Evolutionary conservation across 1,140 invertebrate species (phyloP).

Genomic region (Bombus difficillimus): DNA sequence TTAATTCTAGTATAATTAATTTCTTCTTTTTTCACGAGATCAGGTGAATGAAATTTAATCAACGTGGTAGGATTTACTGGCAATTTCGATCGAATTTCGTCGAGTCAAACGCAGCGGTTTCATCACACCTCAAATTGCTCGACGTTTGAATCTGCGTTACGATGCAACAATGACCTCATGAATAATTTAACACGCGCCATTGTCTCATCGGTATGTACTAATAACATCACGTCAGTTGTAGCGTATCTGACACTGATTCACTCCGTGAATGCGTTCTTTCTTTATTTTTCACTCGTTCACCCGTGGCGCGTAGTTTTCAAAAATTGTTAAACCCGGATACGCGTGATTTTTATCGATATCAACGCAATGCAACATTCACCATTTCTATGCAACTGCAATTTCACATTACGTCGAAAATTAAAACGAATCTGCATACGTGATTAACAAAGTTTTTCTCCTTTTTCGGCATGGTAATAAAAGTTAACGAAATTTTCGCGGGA

Average conservation of each 20-base stretch:
- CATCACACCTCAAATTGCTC: slow-evolving; percentile 29
- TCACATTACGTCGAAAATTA: neutral
- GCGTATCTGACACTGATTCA: slow-evolving; percentile 50
- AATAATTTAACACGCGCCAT: slow-evolving; percentile 65
- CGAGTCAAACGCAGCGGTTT: slow-evolving; percentile 31
- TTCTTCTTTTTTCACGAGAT: neutral
- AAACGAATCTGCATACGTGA: slow-evolving; percentile 1
- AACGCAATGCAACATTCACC: neutral
- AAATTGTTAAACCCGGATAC: slow-evolving; percentile 23
- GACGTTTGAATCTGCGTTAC: slow-evolving; percentile 45
- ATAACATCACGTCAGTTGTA: slow-evolving; percentile 57
- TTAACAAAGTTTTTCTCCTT: neutral
- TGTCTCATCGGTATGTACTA: slow-evolving; percentile 58
- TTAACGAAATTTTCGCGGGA: neutral
- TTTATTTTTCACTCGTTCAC: slow-evolving; percentile 35
- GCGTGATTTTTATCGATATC: slow-evolving; percentile 39
- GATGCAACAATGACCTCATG: slow-evolving; percentile 59
- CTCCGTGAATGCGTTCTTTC: slow-evolving; percentile 35
- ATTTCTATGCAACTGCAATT: neutral
- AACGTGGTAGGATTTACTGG: neutral
- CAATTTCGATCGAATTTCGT: slow-evolving; percentile 25
- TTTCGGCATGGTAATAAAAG: neutral
- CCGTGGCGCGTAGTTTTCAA: slow-evolving; percentile 22
- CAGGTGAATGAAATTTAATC: neutral
- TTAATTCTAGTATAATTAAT: neutral